Conservation (phyloP, 2,113 vertebrate genomes). For the Oxygymnocypris stewartii region DNA sequence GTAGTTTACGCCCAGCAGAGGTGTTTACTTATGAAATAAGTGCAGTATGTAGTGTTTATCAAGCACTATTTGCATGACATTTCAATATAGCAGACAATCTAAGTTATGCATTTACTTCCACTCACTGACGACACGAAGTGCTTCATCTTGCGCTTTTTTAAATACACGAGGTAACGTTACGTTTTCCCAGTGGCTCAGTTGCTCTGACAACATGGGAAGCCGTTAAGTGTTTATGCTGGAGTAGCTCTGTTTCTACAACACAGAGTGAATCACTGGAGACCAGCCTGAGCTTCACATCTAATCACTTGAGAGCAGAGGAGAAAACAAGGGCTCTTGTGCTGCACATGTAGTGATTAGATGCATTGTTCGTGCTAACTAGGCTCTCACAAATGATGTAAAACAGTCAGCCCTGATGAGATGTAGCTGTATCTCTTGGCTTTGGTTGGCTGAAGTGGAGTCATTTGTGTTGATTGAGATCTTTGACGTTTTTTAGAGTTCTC, state of each 20-base stretch:
- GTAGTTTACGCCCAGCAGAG: not conserved
- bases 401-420: not conserved
- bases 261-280: constrained; percentile 5
- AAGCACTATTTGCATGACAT: not conserved
- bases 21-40: constrained; percentile 14
- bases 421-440: not conserved
- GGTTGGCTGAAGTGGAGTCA: not conserved
- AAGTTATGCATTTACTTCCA: not conserved
- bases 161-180: not conserved
- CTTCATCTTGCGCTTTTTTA: not conserved
- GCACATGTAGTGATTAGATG: constrained; percentile 12
- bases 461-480: not conserved
- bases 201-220: constrained; percentile 29
- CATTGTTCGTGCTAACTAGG: not conserved
- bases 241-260: constrained; percentile 33
- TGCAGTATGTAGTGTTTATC: not conserved
- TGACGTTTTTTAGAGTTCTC: not conserved
- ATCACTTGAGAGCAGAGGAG: constrained; percentile 24
- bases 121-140: not conserved
- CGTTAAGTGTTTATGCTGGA: not conserved
- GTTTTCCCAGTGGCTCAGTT: constrained; percentile 8
- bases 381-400: not conserved
- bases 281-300: constrained; percentile 21
- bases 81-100: not conserved
- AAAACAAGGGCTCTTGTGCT: constrained; percentile 1